These are phyloP conservation scores for Semicossyphus pulcher DNA, from an alignment of 2,113 vertebrate species.

Conservation along the genomic window DNA sequence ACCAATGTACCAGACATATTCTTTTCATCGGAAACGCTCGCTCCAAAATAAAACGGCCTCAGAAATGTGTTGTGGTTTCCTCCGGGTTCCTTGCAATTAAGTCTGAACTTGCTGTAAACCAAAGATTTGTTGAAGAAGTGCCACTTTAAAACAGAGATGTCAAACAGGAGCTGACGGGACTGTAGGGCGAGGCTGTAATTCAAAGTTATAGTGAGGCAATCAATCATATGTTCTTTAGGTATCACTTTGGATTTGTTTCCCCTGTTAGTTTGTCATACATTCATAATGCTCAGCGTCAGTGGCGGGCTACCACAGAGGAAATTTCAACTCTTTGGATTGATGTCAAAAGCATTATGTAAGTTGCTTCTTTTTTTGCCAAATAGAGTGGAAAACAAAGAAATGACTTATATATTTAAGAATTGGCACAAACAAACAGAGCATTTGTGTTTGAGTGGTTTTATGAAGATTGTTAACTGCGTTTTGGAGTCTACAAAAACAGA, in stretches of 20 bases:
- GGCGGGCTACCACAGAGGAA: background rate
- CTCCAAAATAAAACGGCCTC: constrained; percentile 22
- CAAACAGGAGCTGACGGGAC: constrained; percentile 34
- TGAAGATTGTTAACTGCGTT: background rate
- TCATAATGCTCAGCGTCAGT: background rate
- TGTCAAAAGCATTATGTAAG: background rate
- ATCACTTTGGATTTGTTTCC: constrained; percentile 1
- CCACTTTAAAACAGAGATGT: constrained; percentile 46
- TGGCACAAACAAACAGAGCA: background rate
- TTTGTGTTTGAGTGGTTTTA: background rate
- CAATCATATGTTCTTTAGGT: constrained; percentile 5
- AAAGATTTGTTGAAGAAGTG: background rate
- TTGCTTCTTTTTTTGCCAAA: background rate
- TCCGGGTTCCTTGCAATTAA: constrained; percentile 39
- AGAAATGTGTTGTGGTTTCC: constrained; percentile 31
- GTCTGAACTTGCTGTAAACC: constrained; percentile 36
- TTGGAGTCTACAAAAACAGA: background rate
- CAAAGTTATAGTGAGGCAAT: constrained; percentile 5
- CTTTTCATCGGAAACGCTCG: constrained; percentile 44
- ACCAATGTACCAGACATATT: constrained; percentile 35
- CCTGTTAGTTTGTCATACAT: constrained; percentile 4
- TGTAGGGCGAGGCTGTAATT: constrained; percentile 14
- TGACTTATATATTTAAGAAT: background rate
- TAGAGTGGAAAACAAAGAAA: background rate
- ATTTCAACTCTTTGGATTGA: background rate